phyloP scores from a whole-genome alignment of 2,797 vertebrate genomes.

The Acrocephalus scirpaceus region DNA sequence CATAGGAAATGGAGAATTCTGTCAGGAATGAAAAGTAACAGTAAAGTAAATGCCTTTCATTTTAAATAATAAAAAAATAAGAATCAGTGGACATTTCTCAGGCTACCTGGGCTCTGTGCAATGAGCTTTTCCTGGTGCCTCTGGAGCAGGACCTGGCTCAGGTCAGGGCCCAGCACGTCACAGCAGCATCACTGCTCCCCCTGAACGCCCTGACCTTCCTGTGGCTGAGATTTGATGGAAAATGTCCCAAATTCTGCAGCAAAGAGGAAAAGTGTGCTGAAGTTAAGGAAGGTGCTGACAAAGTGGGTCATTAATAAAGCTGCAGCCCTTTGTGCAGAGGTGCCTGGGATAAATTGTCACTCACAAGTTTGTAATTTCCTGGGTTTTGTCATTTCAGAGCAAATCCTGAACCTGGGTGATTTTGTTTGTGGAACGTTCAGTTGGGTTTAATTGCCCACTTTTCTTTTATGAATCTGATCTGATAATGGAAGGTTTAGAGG shows the following conservation, averaged over 20 bases:
- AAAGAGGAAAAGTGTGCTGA: not conserved
- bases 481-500: not conserved
- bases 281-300: not conserved
- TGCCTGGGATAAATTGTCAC: not conserved
- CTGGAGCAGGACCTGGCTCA: not conserved
- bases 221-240: not conserved
- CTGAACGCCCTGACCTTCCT: not conserved
- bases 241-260: not conserved
- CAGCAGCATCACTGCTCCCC: not conserved
- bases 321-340: not conserved
- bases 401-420: not conserved
- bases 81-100: not conserved
- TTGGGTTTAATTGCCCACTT: not conserved
- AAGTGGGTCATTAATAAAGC: conserved; percentile 10
- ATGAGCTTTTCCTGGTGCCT: not conserved
- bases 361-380: conserved; percentile 24
- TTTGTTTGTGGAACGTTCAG: not conserved
- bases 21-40: not conserved
- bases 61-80: not conserved
- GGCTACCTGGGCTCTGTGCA: not conserved
- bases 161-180: not conserved
- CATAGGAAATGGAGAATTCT: not conserved
- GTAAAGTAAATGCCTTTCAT: too few relatives aligned
- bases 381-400: not conserved
- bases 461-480: not conserved